Conservation (phyloP, 2,797 vertebrate genomes). For the Epinephelus coioides region DNA sequence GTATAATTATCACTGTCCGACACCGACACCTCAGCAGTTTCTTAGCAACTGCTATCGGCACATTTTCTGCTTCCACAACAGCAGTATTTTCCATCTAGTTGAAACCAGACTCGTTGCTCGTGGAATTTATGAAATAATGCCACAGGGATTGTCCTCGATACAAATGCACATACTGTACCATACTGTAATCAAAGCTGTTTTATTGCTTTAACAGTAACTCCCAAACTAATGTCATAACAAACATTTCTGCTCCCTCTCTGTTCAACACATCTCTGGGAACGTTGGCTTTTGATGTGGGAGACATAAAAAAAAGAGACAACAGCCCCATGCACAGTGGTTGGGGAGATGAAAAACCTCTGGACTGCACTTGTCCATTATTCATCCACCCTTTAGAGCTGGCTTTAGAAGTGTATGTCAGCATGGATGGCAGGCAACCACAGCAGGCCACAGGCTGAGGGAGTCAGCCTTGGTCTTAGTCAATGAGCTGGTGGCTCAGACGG, state of each 20-base stretch:
- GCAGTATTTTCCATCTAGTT: slow-evolving; percentile 46
- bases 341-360: slow-evolving; percentile 56
- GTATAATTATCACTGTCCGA: slow-evolving; percentile 82
- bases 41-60: slow-evolving; percentile 85
- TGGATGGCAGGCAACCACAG: slow-evolving; percentile 70
- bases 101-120: slow-evolving; percentile 29
- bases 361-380: slow-evolving; percentile 61
- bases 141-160: slow-evolving; percentile 21
- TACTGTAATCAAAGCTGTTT: slow-evolving; percentile 6
- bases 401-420: slow-evolving; percentile 57
- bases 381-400: slow-evolving; percentile 64
- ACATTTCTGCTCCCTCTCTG: not conserved
- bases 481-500: slow-evolving; percentile 71
- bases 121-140: slow-evolving; percentile 34
- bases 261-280: slow-evolving; percentile 25
- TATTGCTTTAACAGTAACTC: not conserved
- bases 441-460: slow-evolving; percentile 62
- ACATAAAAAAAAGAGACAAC: slow-evolving; percentile 26
- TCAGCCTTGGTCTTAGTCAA: slow-evolving; percentile 66
- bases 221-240: slow-evolving; percentile 6
- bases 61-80: slow-evolving; percentile 61
- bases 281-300: slow-evolving; percentile 29
- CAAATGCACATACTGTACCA: slow-evolving; percentile 14
- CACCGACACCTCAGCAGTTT: slow-evolving; percentile 76
- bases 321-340: slow-evolving; percentile 28